phyloP scores from a whole-genome alignment of 2,797 vertebrate species.

The Varecia variegata region DNA sequence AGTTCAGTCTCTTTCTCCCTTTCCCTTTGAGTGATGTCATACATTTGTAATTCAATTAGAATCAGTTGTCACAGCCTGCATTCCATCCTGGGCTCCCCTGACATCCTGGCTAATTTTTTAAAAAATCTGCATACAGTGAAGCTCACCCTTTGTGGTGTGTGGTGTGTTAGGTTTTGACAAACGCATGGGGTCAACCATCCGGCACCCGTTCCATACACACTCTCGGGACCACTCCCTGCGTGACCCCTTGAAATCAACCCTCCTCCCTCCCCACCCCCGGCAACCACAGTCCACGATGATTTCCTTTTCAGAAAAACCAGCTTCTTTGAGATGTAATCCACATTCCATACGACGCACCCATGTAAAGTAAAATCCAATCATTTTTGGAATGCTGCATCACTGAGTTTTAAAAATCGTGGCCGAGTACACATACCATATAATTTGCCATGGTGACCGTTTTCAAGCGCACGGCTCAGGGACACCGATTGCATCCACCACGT shows the following conservation, averaged over 20 bases:
- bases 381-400: not conserved
- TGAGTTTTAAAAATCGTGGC: not conserved
- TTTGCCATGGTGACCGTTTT: not conserved
- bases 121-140: slow-evolving; percentile 37
- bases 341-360: not conserved
- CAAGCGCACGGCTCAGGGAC: too few relatives aligned
- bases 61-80: not conserved
- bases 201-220: not conserved
- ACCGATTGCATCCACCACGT: not conserved
- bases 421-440: not conserved
- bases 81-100: slow-evolving; percentile 39
- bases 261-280: not conserved
- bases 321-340: not conserved
- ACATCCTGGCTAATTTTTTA: not conserved
- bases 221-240: not conserved
- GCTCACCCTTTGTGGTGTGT: not conserved
- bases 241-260: not conserved
- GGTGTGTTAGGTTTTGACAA: not conserved
- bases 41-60: slow-evolving; percentile 53
- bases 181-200: not conserved
- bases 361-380: not conserved
- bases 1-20: not conserved
- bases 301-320: not conserved
- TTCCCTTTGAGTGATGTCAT: not conserved
- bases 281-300: not conserved